Percentiles rank a stretch among this genome's conserved stretches.
These are phyloP conservation scores for Phymorhynchus buccinoides DNA, from an alignment of 1,140 invertebrate species.

Conservation along the genomic window DNA sequence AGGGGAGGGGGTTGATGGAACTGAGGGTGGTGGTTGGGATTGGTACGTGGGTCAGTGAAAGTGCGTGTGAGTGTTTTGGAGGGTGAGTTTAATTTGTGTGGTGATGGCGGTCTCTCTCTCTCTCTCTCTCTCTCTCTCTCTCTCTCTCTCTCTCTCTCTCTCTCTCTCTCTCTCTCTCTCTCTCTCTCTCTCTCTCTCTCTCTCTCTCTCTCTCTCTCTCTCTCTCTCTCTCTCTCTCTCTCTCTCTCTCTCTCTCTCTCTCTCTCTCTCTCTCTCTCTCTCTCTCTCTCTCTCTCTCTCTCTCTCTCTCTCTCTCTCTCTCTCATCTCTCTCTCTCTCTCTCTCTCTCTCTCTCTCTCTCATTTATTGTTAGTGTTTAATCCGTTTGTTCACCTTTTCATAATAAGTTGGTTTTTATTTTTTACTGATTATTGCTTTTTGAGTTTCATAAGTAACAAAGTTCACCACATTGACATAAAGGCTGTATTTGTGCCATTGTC, in stretches of 20 bases:
- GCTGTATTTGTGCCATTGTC: not conserved
- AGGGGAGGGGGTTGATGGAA: no score
- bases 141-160: not conserved
- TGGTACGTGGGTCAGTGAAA: no score
- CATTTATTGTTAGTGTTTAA: no score
- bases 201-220: not conserved
- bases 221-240: not conserved
- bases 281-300: not conserved
- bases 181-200: not conserved
- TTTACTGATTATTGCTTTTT: no score
- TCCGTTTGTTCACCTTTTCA: no score
- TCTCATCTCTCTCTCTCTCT: not conserved
- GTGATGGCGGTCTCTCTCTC: not conserved
- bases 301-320: not conserved
- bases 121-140: not conserved
- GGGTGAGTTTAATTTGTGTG: no score
- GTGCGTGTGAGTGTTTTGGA: no score
- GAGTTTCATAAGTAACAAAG: not conserved
- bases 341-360: not conserved
- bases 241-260: not conserved
- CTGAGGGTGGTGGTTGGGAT: no score
- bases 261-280: not conserved
- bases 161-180: not conserved
- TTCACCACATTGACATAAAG: not conserved
- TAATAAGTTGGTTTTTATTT: no score